Conservation (phyloP, 2,797 vertebrate species). For the Delichon dasypus region DNA sequence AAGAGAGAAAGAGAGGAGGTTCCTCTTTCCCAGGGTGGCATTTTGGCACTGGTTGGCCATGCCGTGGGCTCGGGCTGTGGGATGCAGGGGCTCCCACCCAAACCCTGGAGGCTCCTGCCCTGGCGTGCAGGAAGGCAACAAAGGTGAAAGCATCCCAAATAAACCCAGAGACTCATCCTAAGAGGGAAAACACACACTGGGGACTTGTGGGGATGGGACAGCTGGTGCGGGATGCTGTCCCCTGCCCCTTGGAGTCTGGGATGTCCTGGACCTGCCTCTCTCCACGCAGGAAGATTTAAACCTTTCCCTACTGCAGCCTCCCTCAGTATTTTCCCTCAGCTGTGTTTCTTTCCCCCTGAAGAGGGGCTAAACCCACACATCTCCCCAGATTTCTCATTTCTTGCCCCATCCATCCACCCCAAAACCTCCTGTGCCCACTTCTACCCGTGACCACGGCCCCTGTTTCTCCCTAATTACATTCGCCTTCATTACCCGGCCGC, state of each 20-base stretch:
- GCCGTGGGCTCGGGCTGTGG: background rate
- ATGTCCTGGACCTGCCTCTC: background rate
- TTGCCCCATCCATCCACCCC: background rate
- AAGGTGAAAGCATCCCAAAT: background rate
- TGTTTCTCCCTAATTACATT: background rate
- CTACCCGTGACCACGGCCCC: background rate
- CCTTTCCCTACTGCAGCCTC: background rate
- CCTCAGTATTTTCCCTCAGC: background rate
- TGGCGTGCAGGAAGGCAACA: accelerated
- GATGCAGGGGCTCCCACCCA: background rate
- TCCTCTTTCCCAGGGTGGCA: background rate
- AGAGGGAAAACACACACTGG: background rate
- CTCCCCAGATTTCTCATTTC: background rate
- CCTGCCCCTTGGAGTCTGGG: accelerated
- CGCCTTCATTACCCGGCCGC: background rate
- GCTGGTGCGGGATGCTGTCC: background rate
- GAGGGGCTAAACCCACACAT: background rate
- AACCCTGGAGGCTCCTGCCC: background rate
- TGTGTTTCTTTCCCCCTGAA: accelerated
- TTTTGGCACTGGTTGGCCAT: background rate
- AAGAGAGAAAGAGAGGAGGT: background rate
- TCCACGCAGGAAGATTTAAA: background rate
- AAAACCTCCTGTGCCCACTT: background rate
- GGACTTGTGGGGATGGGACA: background rate
- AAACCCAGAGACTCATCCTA: background rate